phyloP scores from a whole-genome alignment of 2,797 vertebrate species.

The Oceanodroma leucorhoa region DNA sequence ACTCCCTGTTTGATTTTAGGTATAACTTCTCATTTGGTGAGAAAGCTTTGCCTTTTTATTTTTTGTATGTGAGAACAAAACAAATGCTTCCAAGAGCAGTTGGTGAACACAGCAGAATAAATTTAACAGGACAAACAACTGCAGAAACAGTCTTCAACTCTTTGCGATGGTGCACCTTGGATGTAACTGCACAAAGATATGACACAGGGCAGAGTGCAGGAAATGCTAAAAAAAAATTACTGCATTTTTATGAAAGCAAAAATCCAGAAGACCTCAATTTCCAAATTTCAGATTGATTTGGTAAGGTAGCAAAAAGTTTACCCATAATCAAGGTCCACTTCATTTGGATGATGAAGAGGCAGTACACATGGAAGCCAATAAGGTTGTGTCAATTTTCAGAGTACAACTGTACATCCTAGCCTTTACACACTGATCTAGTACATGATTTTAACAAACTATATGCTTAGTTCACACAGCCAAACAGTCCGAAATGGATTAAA shows the following conservation, averaged over 20 bases:
- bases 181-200: not conserved
- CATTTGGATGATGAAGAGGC: not conserved
- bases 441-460: not conserved
- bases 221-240: not conserved
- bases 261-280: not conserved
- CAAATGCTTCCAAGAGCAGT: not conserved
- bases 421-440: slow-evolving; percentile 7
- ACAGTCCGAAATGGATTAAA: not conserved
- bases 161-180: not conserved
- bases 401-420: slow-evolving; percentile 48
- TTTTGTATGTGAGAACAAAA: not conserved
- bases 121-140: not conserved
- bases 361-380: not conserved
- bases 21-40: not conserved
- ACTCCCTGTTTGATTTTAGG: not conserved
- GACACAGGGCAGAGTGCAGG: not conserved
- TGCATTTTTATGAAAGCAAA: not conserved
- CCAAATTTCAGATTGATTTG: not conserved
- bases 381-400: slow-evolving; percentile 54
- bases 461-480: slow-evolving; percentile 30
- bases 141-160: not conserved
- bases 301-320: not conserved
- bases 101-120: not conserved
- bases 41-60: not conserved
- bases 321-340: not conserved